These are phyloP conservation scores for Rattus rattus DNA, from an alignment of 2,113 vertebrate genomes.

Conservation along the genomic window DNA sequence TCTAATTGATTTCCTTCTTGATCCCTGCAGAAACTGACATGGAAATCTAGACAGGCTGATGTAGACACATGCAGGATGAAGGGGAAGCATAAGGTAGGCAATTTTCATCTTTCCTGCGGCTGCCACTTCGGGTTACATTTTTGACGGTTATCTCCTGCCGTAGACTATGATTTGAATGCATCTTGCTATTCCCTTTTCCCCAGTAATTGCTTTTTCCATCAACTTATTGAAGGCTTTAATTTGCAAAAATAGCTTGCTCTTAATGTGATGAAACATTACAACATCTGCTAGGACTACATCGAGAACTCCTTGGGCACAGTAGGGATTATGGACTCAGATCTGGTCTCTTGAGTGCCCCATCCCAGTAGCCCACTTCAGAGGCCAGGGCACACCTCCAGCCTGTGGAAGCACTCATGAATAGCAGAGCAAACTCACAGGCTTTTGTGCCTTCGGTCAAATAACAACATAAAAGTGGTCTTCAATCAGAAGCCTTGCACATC, in stretches of 20 bases:
- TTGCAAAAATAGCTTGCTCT: constrained; percentile 85
- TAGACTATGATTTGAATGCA: constrained; percentile 80
- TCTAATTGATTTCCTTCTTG: constrained; percentile 87
- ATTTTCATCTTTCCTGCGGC: constrained; percentile 84
- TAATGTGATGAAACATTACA: constrained; percentile 80
- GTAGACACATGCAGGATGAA: constrained; percentile 99
- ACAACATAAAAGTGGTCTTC: constrained; percentile 66
- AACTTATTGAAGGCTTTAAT: constrained; percentile 85
- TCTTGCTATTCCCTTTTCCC: constrained; percentile 73
- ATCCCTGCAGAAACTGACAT: constrained; percentile 95
- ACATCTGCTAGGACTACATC: constrained; percentile 67
- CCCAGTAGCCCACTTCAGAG: not conserved
- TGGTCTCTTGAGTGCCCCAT: not conserved
- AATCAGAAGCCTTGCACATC: not conserved
- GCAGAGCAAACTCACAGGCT: not conserved
- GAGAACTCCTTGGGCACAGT: constrained; percentile 46
- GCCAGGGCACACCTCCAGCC: not conserved
- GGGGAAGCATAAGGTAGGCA: constrained; percentile 97
- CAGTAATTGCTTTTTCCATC: constrained; percentile 86
- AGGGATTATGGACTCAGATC: constrained; percentile 53
- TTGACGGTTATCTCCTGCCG: constrained; percentile 79
- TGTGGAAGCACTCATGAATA: constrained; percentile 19
- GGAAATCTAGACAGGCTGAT: constrained; percentile 98
- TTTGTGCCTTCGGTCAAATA: constrained; percentile 34
- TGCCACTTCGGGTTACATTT: constrained; percentile 85